These are phyloP conservation scores for Agonum fuliginosum DNA, from an alignment of 2,888 invertebrate species.

Conservation along the genomic window DNA sequence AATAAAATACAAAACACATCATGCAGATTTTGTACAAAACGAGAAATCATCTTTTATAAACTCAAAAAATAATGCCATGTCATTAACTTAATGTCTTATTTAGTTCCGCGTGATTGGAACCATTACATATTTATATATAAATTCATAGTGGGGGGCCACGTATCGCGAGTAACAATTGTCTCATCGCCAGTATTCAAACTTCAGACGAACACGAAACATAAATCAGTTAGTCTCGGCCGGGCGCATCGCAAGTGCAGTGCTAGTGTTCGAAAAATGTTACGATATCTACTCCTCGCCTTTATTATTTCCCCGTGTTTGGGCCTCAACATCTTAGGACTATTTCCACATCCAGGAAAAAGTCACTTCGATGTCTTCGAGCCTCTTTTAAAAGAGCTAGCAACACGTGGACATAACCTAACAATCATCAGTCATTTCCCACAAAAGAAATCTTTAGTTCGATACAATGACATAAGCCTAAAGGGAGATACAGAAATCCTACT, in stretches of 20 bases:
- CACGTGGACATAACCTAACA: slow-evolving; percentile 80
- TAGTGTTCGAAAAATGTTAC: neutral
- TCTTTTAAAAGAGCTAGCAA: slow-evolving; percentile 77
- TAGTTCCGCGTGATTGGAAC: neutral
- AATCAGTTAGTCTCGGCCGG: slow-evolving; percentile 2
- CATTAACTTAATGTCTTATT: neutral
- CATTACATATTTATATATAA: slow-evolving; percentile 10
- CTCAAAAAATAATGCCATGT: too few species aligned
- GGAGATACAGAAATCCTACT: slow-evolving; percentile 42
- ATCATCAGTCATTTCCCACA: slow-evolving; percentile 80
- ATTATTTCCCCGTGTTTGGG: slow-evolving; percentile 59
- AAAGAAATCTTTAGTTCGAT: slow-evolving; percentile 73
- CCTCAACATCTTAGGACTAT: slow-evolving; percentile 79
- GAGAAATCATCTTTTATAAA: too few species aligned
- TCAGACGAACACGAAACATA: slow-evolving; percentile 4
- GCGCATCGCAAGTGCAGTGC: neutral
- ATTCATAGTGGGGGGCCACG: slow-evolving; percentile 7
- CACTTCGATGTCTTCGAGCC: slow-evolving; percentile 81
- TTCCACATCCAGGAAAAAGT: slow-evolving; percentile 82
- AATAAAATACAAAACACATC: too few species aligned
- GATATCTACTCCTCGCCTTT: neutral
- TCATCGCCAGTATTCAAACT: slow-evolving; percentile 18
- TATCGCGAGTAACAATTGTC: slow-evolving; percentile 25
- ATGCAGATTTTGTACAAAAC: too few species aligned
- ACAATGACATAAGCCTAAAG: slow-evolving; percentile 77